Conservation (phyloP, 2,113 vertebrate genomes). For the Leuciscus idus region DNA sequence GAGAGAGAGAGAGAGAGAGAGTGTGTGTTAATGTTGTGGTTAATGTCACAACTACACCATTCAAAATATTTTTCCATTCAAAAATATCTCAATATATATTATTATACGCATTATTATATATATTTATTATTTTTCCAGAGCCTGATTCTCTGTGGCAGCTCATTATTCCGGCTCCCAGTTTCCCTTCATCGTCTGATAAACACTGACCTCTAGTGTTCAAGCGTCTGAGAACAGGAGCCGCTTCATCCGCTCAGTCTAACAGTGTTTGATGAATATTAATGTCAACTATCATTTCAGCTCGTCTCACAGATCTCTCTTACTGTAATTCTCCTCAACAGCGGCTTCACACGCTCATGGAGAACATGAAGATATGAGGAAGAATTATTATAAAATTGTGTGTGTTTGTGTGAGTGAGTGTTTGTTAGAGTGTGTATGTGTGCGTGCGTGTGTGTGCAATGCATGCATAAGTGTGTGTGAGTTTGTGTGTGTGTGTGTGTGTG, state of each 20-base stretch:
- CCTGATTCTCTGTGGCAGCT: too few relatives aligned
- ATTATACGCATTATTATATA: not conserved
- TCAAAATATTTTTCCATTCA: too few relatives aligned
- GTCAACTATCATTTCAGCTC: too few relatives aligned
- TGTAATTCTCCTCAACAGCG: too few relatives aligned
- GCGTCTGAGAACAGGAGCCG: not conserved
- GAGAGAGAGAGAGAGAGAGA: too few relatives aligned
- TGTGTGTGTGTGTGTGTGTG: not conserved
- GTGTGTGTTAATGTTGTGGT: too few relatives aligned
- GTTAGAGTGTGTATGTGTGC: constrained; percentile 1
- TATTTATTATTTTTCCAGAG: too few relatives aligned
- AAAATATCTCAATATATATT: not conserved
- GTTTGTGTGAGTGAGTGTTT: not conserved
- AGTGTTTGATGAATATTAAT: not conserved
- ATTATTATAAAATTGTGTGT: not conserved
- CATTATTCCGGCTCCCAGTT: not conserved
- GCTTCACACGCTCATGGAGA: too few relatives aligned
- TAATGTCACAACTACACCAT: too few relatives aligned
- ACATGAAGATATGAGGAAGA: too few relatives aligned
- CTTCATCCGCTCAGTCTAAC: not conserved
- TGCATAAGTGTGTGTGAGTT: not conserved
- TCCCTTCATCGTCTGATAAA: not conserved
- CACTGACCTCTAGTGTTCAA: constrained; percentile 13
- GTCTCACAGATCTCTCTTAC: too few relatives aligned
- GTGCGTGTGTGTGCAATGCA: not conserved